Conservation (phyloP, 1,140 invertebrate genomes). For the Macrotrachela quadricornifera region DNA sequence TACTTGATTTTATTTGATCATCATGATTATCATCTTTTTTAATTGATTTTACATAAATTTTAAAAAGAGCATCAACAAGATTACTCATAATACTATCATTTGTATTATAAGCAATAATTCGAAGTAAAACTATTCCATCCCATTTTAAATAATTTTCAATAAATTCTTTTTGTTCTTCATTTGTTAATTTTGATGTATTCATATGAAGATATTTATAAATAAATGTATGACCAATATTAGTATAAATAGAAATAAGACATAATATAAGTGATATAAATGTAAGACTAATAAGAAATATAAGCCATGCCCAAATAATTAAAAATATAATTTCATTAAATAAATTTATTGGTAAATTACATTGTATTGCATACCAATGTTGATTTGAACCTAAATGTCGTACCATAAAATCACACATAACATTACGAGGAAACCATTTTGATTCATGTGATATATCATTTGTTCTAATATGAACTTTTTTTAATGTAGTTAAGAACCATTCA, state of each 20-base stretch:
- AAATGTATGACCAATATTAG: conserved; percentile 20
- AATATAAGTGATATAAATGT: conserved; percentile 30
- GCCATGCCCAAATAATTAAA: conserved; percentile 26
- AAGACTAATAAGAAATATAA: conserved; percentile 11
- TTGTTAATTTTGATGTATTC: conserved; percentile 10
- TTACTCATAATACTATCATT: conserved; percentile 23
- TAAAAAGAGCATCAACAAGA: conserved; percentile 20
- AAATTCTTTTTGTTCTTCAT: conserved; percentile 17
- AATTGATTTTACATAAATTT: conserved; percentile 10
- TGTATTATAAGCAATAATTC: conserved; percentile 22
- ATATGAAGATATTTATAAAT: conserved; percentile 23
- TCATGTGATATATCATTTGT: conserved; percentile 9
- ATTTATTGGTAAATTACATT: conserved; percentile 32
- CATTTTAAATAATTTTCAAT: conserved; percentile 22
- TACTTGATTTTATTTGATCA: not conserved
- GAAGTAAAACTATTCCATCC: conserved; percentile 23
- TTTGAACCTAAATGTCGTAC: conserved; percentile 27
- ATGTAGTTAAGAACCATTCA: no score
- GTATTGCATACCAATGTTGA: conserved; percentile 27
- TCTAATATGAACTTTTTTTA: no score
- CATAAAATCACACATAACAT: conserved; percentile 14
- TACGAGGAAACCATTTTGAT: conserved; percentile 12
- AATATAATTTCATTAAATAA: conserved; percentile 35
- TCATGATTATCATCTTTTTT: conserved; percentile 4
- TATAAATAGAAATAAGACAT: conserved; percentile 15